Evolutionary conservation across 2,113 vertebrate genomes (phyloP), one percentile per base, ranked within the genome.

Genomic region (Apus apus): DNA sequence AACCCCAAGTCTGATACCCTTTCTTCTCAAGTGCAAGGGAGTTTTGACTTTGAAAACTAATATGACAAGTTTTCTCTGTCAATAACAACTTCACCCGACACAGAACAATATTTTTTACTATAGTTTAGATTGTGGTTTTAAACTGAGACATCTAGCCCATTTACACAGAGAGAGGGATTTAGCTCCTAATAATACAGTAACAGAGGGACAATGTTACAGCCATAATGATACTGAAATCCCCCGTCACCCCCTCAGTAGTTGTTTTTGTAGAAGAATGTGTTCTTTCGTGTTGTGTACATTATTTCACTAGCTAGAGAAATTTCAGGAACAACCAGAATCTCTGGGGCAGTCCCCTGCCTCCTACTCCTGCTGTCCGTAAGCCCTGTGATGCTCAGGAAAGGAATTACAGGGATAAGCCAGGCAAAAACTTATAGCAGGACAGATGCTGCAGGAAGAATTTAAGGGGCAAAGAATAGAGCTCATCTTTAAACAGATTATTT

Each of bases 351-450:
- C 51, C 14, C 20, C 9, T 6, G 3, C 38, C 23, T 21, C 18
- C 4, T 40, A 16, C 16, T 87, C 40, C 11, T 50, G 23, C 14
- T 57, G 14, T 93, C 13, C 70, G 56, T 89, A 89, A 92, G 15
- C 48, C 22, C 30, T 75, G 61, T 43, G 80, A 82, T 72, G 30
- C 61, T 94, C 62, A 81, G 43, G 45, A 85, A 94, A 94, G 75
- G 74, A 89, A 95, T 90, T 89, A 90, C 34, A 72, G 26, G 22
- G 61, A 82, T 87, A 92, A 96, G 6, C 18, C 25, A 50, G 17
- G n/a, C 25, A 90, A 75, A 92, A 95, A 81, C 46, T 74, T 67
- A 92, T 91, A 94, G 11, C 87, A 58, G 48, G 73, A 72, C 80
- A 95, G 89, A 72, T 92, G 79, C 38, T 74, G 48, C n/a, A 87